Percentiles rank a stretch among this genome's conserved stretches.
phyloP scores from a whole-genome alignment of 2,888 invertebrate species.

The Gastracanthus pulcherrimus region DNA sequence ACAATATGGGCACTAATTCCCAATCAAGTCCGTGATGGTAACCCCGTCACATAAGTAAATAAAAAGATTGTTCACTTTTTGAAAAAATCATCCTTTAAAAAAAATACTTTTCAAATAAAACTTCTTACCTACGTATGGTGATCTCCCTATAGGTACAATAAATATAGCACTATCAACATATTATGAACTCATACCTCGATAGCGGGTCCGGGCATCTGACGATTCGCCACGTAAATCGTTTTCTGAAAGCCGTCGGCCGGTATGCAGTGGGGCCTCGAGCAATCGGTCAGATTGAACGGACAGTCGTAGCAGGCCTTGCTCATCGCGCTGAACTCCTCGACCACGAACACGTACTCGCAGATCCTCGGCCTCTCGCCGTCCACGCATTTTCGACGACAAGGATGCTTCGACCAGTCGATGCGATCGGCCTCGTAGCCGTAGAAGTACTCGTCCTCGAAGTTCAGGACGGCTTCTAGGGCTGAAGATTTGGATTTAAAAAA shows the following conservation, averaged over 20 bases:
- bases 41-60: too few relatives aligned
- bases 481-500: too few relatives aligned
- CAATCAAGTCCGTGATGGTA: conserved; percentile 88
- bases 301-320: conserved; percentile 94
- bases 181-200: conserved; percentile 82
- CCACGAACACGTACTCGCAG: conserved; percentile 85
- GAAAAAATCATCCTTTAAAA: too few relatives aligned
- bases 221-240: conserved; percentile 88
- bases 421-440: not conserved
- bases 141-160: too few relatives aligned
- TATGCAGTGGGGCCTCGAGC: conserved; percentile 88
- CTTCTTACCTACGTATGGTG: too few relatives aligned
- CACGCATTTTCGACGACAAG: conserved; percentile 81
- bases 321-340: conserved; percentile 91
- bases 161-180: too few relatives aligned
- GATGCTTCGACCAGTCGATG: conserved; percentile 72
- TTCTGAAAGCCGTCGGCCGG: conserved; percentile 89
- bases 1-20: too few relatives aligned
- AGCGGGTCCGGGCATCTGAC: conserved; percentile 91
- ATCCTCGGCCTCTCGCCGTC: conserved; percentile 81
- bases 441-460: not conserved
- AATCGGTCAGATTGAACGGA: conserved; percentile 87
- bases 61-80: too few relatives aligned
- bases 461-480: not conserved
- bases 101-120: too few relatives aligned